Evolutionary conservation across 2,797 vertebrate species (phyloP), one percentile per base, ranked within the genome.

Genomic region (Periophthalmus magnuspinnatus): DNA sequence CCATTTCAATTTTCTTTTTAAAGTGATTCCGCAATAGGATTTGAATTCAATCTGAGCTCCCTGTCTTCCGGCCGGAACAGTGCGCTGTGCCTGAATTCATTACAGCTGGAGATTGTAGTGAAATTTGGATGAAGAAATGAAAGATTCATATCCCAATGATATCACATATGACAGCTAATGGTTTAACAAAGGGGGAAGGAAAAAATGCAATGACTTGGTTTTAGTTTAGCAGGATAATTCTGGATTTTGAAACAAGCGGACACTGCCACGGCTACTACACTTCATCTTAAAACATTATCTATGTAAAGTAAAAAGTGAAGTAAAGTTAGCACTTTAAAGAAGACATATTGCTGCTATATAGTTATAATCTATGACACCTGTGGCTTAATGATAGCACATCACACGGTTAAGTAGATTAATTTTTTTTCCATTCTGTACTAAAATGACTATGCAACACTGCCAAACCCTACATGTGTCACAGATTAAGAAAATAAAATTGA

Each of bases 1-100:
- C 65, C 59, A 70, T 75, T 68, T 73, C 32, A 7, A 54, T 64
- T 70, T 70, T 57, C 45, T 47, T 9, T 48, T 32, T 50, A 55
- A 70, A 72, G 52, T 69, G 17, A 73, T 47, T 63, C 22, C 52
- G 68, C 32, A 71, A 36, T 68, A 59, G 21, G 24, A 54, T 50
- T n/a, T 34, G 64, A 65, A 65, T 65, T 54, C 41, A 52, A 32
- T 54, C 45, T 11, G 0, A 11, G 28, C 28, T n/a, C 45, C 3
- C 9, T 65, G 45, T 65, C 24, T 54, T 33, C 17, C 2, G 38
- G 61, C 11, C 5, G 36, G 19, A 21, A 21, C 36, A 22, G 33
- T 7, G 6, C 13, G 24, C 1, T 34, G 6, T 59, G 32, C 32
- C 28, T 19, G 59, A 22, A 21, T 61, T 61, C 33, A 61, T 61